Evolutionary conservation across 2,797 vertebrate genomes (phyloP).

Genomic region (Harpagifer antarcticus): DNA sequence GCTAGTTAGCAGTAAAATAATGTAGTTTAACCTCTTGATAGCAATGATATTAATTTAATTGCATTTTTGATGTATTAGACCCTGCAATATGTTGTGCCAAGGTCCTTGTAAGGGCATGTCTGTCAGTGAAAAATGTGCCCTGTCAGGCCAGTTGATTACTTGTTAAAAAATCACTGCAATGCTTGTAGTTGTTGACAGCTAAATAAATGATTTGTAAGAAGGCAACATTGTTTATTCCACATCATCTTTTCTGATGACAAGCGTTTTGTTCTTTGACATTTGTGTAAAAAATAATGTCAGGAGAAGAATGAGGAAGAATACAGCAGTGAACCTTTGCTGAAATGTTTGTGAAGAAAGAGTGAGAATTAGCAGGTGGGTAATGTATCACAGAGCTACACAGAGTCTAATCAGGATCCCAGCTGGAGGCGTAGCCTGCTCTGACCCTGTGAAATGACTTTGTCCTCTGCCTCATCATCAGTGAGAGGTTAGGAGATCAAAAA

Average conservation of each 20-base stretch:
- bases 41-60: conserved; percentile 63
- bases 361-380: conserved; percentile 61
- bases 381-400: conserved; percentile 52
- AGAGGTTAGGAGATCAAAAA: conserved; percentile 56
- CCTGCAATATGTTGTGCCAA: conserved; percentile 48
- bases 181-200: conserved; percentile 44
- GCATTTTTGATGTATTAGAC: conserved; percentile 57
- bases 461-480: conserved; percentile 64
- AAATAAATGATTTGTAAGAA: conserved; percentile 35
- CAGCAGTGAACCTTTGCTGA: conserved; percentile 12
- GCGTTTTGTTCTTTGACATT: conserved; percentile 10
- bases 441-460: conserved; percentile 70
- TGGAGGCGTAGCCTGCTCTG: conserved; percentile 57
- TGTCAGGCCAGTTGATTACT: conserved; percentile 55
- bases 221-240: background rate
- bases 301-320: conserved; percentile 19
- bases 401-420: conserved; percentile 75
- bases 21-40: conserved; percentile 58
- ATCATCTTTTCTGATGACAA: background rate
- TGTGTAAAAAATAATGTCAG: background rate
- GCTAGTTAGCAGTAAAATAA: conserved; percentile 50
- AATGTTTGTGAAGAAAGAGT: conserved; percentile 46
- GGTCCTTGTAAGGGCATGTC: conserved; percentile 43
- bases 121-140: conserved; percentile 53
- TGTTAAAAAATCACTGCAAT: conserved; percentile 57